Percentiles rank a stretch among this genome's conserved stretches.
These are phyloP conservation scores for Phasia obesa DNA, from an alignment of 2,888 invertebrate genomes.

Conservation along the genomic window DNA sequence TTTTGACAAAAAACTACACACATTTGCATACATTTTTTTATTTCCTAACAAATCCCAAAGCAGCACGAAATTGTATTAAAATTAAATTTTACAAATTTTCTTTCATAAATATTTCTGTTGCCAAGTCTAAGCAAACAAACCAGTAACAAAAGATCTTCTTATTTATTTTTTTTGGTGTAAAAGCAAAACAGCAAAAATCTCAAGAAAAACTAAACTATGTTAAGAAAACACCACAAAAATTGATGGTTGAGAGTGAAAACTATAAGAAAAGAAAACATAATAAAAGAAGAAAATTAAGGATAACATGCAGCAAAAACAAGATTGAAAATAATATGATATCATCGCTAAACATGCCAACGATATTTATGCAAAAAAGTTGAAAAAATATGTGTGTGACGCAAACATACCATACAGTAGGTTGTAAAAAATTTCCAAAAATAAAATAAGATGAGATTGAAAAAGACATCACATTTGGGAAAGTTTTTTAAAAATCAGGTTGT, in stretches of 20 bases:
- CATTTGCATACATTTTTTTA: neutral
- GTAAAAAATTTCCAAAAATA: neutral
- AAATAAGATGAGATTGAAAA: neutral
- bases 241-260: conserved; percentile 16
- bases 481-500: no score
- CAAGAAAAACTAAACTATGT: conserved; percentile 45
- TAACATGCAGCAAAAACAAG: conserved; percentile 13
- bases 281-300: conserved; percentile 1
- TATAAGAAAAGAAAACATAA: conserved; percentile 23
- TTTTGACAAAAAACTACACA: neutral
- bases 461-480: no score
- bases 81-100: conserved; percentile 37
- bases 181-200: conserved; percentile 1
- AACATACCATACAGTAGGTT: conserved; percentile 5
- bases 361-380: conserved; percentile 25
- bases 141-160: conserved; percentile 40
- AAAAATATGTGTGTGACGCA: conserved; percentile 17
- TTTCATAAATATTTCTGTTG: conserved; percentile 32
- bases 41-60: neutral
- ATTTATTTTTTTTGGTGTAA: no score
- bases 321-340: conserved; percentile 45
- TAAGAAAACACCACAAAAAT: conserved; percentile 59
- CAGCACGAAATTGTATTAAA: neutral
- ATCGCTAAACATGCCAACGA: conserved; percentile 53
- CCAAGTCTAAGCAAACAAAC: conserved; percentile 38